Conservation (phyloP, 2,113 vertebrate genomes). For the Embiotoca jacksoni region DNA sequence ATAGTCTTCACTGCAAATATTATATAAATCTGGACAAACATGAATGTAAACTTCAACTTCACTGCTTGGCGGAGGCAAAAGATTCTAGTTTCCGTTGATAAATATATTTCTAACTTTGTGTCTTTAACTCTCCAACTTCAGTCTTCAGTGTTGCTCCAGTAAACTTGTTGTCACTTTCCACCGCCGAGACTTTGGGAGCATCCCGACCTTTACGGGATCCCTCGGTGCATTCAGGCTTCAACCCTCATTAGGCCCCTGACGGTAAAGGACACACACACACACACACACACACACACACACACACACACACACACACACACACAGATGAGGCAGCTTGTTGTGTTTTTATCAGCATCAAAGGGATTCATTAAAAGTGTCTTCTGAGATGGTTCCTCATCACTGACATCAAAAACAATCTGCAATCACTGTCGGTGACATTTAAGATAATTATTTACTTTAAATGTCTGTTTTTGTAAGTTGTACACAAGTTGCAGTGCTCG, state of each 20-base stretch:
- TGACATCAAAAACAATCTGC: neutral
- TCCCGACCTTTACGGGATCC: conserved; percentile 54
- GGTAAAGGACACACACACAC: conserved; percentile 69
- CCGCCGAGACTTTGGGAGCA: conserved; percentile 26
- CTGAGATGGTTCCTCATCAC: conserved; percentile 50
- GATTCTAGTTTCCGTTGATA: too few species aligned
- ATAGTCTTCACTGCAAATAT: too few species aligned
- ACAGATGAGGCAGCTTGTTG: conserved; percentile 51
- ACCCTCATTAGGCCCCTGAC: conserved; percentile 55
- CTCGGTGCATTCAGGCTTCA: conserved; percentile 33
- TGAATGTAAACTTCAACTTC: too few species aligned
- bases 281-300: too few species aligned
- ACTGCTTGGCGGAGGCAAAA: too few species aligned
- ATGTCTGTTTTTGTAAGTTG: neutral
- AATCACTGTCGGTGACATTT: conserved; percentile 15
- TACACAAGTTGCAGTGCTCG: conserved; percentile 35
- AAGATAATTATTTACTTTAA: conserved; percentile 10
- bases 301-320: too few species aligned
- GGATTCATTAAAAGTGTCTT: conserved; percentile 63
- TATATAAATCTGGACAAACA: too few species aligned
- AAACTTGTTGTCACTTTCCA: too few species aligned
- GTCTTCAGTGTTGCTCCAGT: too few species aligned
- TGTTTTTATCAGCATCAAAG: conserved; percentile 39
- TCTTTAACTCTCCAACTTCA: too few species aligned
- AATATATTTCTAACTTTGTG: too few species aligned